A percentile compares a stretch with the other conserved stretches of the same genome.
Conservation (phyloP, 2,888 invertebrate species). For the Ectropis crepuscularia region DNA sequence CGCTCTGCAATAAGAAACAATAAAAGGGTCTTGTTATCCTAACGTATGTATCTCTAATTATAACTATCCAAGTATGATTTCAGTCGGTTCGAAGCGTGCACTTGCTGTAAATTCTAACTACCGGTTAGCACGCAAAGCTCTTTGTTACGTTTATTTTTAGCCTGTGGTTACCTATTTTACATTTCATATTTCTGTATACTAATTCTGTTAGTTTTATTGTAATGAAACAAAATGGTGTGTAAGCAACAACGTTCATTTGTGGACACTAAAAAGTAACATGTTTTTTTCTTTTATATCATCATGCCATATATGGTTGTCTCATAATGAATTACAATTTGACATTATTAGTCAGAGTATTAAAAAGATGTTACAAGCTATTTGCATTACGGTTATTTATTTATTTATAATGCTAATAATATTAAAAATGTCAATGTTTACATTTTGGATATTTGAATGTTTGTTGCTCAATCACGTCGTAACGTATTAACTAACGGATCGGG, state of each 20-base stretch:
- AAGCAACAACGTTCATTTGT: too few relatives aligned
- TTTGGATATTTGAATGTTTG: too few relatives aligned
- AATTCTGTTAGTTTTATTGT: slow-evolving; percentile 1
- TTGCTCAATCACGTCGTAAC: too few relatives aligned
- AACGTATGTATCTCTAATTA: slow-evolving; percentile 3
- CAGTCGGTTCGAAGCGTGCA: slow-evolving; percentile 11
- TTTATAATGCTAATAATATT: too few relatives aligned
- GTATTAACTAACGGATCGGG: too few relatives aligned
- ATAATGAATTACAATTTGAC: too few relatives aligned
- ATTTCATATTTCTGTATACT: slow-evolving; percentile 18
- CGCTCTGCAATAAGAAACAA: too few relatives aligned
- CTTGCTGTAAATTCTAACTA: slow-evolving; percentile 12
- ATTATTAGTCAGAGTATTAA: too few relatives aligned
- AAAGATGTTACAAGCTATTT: too few relatives aligned
- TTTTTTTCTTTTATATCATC: neutral
- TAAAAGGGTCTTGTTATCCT: neutral
- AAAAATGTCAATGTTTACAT: too few relatives aligned
- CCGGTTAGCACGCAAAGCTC: slow-evolving; percentile 22
- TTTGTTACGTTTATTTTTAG: slow-evolving; percentile 26
- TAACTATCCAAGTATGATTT: slow-evolving; percentile 5
- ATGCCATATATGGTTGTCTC: neutral
- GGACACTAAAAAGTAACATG: too few relatives aligned
- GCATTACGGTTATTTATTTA: too few relatives aligned
- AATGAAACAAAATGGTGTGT: neutral
- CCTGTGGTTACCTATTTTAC: slow-evolving; percentile 13